A percentile compares a stretch with the other conserved stretches of the same genome.
phyloP scores from a whole-genome alignment of 2,113 vertebrate species.

The Neolamprologus toae region DNA sequence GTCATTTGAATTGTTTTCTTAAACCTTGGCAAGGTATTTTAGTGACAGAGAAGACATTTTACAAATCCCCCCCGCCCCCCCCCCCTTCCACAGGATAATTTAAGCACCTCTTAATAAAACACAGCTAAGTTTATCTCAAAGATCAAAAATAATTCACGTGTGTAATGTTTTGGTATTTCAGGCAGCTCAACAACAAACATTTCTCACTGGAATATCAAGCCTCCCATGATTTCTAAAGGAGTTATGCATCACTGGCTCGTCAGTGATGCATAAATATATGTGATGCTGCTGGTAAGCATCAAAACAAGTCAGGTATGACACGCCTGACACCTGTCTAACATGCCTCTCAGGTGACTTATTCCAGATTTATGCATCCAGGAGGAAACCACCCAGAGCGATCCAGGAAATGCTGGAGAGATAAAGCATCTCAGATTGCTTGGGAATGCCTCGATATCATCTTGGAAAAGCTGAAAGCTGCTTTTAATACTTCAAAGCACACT shows the following conservation, averaged over 20 bases:
- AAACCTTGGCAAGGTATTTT: neutral
- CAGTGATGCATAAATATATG: neutral
- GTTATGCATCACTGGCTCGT: neutral
- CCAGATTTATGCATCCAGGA: neutral
- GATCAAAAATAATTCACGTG: neutral
- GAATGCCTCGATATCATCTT: neutral
- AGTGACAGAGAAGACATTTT: neutral
- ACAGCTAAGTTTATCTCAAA: neutral
- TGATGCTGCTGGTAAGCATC: neutral
- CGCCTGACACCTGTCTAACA: neutral
- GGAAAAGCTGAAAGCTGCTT: neutral
- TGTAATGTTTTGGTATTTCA: neutral
- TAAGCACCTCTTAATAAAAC: neutral
- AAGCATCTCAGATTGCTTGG: neutral
- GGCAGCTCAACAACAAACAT: neutral
- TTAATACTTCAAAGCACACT: neutral
- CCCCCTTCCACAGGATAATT: neutral
- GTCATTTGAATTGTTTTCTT: neutral
- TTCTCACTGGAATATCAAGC: neutral
- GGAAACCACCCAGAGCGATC: neutral
- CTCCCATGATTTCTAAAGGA: neutral
- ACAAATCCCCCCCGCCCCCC: neutral
- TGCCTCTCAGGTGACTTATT: neutral
- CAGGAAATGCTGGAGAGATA: neutral
- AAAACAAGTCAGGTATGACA: neutral